A percentile compares a stretch with the other conserved stretches of the same genome.
Evolutionary conservation across 2,797 vertebrate genomes (phyloP).

Genomic region (Remorina albescens): DNA sequence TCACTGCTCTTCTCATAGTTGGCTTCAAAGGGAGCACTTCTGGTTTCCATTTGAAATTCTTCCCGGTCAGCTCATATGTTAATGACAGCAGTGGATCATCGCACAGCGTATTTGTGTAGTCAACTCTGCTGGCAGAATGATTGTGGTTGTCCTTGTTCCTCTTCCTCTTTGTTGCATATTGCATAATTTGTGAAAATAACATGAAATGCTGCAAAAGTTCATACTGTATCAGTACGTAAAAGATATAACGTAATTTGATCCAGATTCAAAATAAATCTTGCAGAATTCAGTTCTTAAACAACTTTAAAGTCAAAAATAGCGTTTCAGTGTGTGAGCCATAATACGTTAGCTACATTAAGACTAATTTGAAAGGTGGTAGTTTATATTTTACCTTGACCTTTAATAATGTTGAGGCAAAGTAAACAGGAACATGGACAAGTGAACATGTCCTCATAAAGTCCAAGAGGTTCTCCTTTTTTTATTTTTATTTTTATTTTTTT

Average conservation of each 20-base stretch:
- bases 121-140: neutral
- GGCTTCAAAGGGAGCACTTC: neutral
- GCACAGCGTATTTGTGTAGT: neutral
- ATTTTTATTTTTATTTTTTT: too few relatives aligned
- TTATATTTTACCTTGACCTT: neutral
- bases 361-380: neutral
- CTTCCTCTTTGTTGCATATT: neutral
- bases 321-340: neutral
- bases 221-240: neutral
- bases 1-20: too few relatives aligned
- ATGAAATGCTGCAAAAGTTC: too few relatives aligned
- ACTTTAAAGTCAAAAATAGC: neutral
- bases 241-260: neutral
- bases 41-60: neutral
- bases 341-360: neutral
- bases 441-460: neutral
- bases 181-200: too few relatives aligned
- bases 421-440: too few relatives aligned
- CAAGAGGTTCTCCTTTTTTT: neutral
- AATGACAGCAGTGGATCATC: neutral
- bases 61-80: neutral
- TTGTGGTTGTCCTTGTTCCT: neutral
- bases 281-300: neutral
- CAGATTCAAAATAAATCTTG: neutral
- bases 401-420: too few relatives aligned